Evolutionary conservation across 2,888 invertebrate species (phyloP).

Genomic region (Dicycla oo): DNA sequence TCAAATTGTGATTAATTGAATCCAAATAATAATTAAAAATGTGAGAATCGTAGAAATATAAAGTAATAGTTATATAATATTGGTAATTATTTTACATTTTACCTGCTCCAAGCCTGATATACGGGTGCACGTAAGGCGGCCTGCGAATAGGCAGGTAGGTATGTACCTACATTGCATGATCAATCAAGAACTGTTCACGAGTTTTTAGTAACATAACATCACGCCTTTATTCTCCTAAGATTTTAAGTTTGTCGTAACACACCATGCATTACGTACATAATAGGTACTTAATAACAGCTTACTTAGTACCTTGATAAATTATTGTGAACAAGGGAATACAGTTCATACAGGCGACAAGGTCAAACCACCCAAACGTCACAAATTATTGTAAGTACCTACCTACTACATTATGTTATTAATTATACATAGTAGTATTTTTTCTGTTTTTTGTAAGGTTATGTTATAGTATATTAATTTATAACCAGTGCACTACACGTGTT

Average conservation of each 20-base stretch:
- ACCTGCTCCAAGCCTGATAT: no score
- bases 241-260: background rate
- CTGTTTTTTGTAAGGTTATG: background rate
- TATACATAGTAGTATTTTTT: no score
- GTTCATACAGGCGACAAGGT: slow-evolving; percentile 26
- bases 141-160: no score
- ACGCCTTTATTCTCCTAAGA: background rate
- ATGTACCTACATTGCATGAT: background rate
- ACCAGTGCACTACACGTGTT: no score
- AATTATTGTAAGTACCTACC: slow-evolving; percentile 23
- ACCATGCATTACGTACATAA: no score
- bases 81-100: no score
- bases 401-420: slow-evolving; percentile 18
- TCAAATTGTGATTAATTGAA: no score
- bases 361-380: slow-evolving; percentile 23
- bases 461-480: background rate
- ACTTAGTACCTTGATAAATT: background rate
- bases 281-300: no score
- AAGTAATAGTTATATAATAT: no score
- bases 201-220: background rate
- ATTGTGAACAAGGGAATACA: slow-evolving; percentile 3
- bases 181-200: background rate
- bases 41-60: no score
- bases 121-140: no score
- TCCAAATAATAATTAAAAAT: no score